Conservation (phyloP, 2,888 invertebrate genomes). For the Ectobius pallidus region DNA sequence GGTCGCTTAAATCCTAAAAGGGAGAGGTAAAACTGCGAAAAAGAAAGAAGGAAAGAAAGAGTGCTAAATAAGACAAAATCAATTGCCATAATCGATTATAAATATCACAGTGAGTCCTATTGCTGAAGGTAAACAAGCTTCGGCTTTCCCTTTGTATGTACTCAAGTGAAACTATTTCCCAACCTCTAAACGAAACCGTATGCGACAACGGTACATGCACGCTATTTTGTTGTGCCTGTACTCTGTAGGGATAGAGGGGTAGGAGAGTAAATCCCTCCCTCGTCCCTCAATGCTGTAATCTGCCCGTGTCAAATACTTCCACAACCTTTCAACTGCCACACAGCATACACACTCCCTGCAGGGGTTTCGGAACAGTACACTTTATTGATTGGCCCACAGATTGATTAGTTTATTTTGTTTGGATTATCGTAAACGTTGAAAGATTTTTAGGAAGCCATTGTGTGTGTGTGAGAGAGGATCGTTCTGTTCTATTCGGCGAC, state of each 20-base stretch:
- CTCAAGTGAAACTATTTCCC: background rate
- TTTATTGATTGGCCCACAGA: background rate
- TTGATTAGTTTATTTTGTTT: background rate
- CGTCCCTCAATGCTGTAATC: slow-evolving; percentile 8
- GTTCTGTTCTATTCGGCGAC: no score
- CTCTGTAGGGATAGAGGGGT: background rate
- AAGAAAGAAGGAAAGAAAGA: background rate
- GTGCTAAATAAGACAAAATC: slow-evolving; percentile 6
- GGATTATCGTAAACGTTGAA: background rate
- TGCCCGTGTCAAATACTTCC: slow-evolving; percentile 27
- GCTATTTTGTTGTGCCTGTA: background rate
- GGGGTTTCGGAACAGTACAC: background rate
- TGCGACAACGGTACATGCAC: background rate
- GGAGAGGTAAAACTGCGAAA: no score
- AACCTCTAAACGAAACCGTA: background rate
- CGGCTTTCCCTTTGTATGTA: background rate
- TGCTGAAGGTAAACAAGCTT: background rate
- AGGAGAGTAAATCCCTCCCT: background rate
- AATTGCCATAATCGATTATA: background rate
- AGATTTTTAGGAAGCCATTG: no score
- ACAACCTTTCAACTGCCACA: slow-evolving; percentile 23
- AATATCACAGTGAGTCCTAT: background rate
- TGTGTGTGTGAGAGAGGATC: no score
- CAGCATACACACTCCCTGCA: background rate
- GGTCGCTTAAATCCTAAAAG: no score